Base-by-base conservation (phyloP, 2,797 vertebrate genomes). In the Gymnothorax reevesii region DNA sequence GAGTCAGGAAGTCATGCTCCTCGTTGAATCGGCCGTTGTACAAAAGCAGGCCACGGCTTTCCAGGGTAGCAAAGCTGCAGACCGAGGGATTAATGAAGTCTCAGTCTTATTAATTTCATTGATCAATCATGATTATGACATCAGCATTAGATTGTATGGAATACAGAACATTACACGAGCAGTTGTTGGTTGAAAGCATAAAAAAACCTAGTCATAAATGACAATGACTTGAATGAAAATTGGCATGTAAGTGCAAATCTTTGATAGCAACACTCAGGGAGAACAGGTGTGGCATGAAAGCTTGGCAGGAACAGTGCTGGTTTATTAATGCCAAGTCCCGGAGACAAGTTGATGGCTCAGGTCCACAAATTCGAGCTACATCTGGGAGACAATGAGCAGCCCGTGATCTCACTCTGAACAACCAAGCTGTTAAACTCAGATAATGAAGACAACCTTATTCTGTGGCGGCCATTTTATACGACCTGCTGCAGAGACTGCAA, bases 11-110 rank as follows among this genome's bases (percentile, higher is more conserved):
- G 92, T 99, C 98, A 0, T 99, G 98, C 91, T 98, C 98, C 94
- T 99, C 98, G 0, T 99, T 99, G 90, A 99, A 97, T 49, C 98
- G 98, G 62, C 98, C 98, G 0, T 99, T 99, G 93, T 99, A 99
- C 90, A 99, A 97, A 85, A 99, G 96, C 9, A 99, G 97, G 2
- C 98, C 98, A 0, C 93, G 96, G 86, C 91, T 95, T 92, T 98
- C 98, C 92, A 97, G 91, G 0, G 98, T 99, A 64, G 98, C 97
- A 91, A 99, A 99, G 89, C 98, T 99, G 90, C 8, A 92, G 89
- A 42, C 33, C 1, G 33, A 42, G 33, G 2, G 33, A 7, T 88
- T 1, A 49, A 79, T 7, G 55, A 22, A 49, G 57, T 80, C 80
- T 85, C 73, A 83, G 57, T 84, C 55, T 84, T 66, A 82, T 84